A percentile compares a stretch with the other conserved stretches of the same genome.
phyloP scores from a whole-genome alignment of 2,113 vertebrate genomes.

The Mungos mungo region DNA sequence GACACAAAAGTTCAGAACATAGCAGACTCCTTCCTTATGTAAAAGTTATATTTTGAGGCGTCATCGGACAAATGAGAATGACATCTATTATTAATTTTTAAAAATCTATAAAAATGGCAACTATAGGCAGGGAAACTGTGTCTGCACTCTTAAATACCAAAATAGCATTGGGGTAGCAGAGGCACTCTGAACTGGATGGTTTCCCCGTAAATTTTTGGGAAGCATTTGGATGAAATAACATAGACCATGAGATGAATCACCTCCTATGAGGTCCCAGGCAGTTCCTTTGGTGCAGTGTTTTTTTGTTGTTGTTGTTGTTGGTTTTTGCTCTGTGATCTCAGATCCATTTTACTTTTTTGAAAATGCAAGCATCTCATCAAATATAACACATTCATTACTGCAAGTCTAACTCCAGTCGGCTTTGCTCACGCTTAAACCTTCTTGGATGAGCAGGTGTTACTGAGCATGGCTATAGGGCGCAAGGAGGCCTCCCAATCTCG shows the following conservation, averaged over 20 bases:
- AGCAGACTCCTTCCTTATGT: neutral
- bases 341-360: neutral
- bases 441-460: neutral
- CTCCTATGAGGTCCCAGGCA: neutral
- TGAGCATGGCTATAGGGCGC: neutral
- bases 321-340: neutral
- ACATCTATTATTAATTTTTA: neutral
- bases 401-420: neutral
- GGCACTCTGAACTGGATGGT: neutral
- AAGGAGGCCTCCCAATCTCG: neutral
- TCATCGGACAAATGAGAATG: neutral
- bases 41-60: neutral
- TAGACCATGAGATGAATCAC: too few relatives aligned
- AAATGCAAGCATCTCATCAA: neutral
- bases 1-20: neutral
- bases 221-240: neutral
- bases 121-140: too few relatives aligned
- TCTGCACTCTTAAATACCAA: neutral
- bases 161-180: neutral
- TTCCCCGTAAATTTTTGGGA: neutral
- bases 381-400: neutral
- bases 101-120: neutral
- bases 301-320: neutral
- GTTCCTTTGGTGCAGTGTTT: neutral
- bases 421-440: neutral